These are phyloP conservation scores for Florisuga fusca DNA, from an alignment of 2,797 vertebrate species.

Conservation along the genomic window DNA sequence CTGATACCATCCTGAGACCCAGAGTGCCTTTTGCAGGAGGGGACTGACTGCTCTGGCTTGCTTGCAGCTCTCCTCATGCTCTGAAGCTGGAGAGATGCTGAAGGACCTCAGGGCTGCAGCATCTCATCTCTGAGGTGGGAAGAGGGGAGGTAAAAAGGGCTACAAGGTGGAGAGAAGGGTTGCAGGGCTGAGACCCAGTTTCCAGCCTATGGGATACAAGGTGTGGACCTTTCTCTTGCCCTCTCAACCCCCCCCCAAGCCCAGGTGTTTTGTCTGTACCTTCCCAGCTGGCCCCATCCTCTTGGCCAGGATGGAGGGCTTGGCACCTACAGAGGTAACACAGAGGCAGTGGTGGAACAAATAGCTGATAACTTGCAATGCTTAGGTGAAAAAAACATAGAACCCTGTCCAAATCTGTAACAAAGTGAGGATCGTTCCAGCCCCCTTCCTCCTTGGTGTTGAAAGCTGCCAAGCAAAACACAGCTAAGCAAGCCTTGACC, in stretches of 20 bases:
- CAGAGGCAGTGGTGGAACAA: neutral
- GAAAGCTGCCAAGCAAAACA: conserved; percentile 25
- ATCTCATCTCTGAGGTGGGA: neutral
- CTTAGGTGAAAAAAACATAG: conserved; percentile 5
- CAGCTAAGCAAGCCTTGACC: neutral
- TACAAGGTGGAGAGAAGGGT: neutral
- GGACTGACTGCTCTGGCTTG: neutral
- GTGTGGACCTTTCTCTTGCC: neutral
- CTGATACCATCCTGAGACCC: neutral
- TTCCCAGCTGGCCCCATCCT: neutral
- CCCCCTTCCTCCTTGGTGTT: neutral
- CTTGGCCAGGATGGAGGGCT: neutral
- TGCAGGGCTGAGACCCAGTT: rapidly evolving
- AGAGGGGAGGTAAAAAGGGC: neutral
- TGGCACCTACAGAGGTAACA: neutral
- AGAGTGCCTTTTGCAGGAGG: neutral
- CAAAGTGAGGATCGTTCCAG: neutral
- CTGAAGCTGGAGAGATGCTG: neutral
- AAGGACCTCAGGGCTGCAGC: neutral
- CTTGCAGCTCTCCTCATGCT: neutral
- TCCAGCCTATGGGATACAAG: neutral
- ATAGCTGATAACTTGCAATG: neutral
- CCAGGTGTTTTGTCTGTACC: neutral
- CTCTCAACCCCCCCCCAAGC: neutral
- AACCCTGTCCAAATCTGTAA: neutral